phyloP scores from a whole-genome alignment of 1,140 invertebrate species.

The Formica selysi region DNA sequence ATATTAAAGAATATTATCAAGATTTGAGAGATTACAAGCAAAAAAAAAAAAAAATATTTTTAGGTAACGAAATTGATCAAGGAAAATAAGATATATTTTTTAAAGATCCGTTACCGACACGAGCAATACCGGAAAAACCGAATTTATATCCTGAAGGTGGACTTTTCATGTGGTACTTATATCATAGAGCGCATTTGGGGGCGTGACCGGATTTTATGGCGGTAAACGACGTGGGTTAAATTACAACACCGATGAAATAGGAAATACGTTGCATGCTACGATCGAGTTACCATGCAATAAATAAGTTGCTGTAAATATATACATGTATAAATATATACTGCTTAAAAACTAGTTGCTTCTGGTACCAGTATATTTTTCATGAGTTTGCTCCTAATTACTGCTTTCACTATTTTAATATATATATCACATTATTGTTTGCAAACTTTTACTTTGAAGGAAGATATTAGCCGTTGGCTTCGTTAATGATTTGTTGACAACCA shows the following conservation, averaged over 20 bases:
- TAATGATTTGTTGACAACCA: constrained; percentile 25
- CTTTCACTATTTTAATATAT: constrained; percentile 7
- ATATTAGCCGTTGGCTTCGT: background rate
- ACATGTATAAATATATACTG: background rate
- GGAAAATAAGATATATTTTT: constrained; percentile 3
- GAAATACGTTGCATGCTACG: constrained; percentile 49
- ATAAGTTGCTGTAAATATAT: constrained; percentile 16
- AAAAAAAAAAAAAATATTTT: background rate
- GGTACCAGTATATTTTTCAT: constrained; percentile 23
- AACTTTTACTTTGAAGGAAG: background rate
- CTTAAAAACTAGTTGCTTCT: background rate
- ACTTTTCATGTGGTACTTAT: constrained; percentile 47
- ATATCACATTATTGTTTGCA: background rate
- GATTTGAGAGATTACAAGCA: background rate
- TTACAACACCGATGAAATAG: constrained; percentile 59
- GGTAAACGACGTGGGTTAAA: constrained; percentile 54
- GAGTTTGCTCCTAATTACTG: constrained; percentile 23
- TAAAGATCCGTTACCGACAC: constrained; percentile 14
- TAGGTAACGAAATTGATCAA: too few relatives aligned
- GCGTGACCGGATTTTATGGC: constrained; percentile 61
- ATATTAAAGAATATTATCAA: background rate
- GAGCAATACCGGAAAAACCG: constrained; percentile 33
- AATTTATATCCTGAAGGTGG: constrained; percentile 38
- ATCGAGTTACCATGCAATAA: constrained; percentile 57
- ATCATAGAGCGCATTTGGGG: constrained; percentile 52